These are phyloP conservation scores for Cremastinae sp. DNA, from an alignment of 2,888 invertebrate species.

Conservation along the genomic window DNA sequence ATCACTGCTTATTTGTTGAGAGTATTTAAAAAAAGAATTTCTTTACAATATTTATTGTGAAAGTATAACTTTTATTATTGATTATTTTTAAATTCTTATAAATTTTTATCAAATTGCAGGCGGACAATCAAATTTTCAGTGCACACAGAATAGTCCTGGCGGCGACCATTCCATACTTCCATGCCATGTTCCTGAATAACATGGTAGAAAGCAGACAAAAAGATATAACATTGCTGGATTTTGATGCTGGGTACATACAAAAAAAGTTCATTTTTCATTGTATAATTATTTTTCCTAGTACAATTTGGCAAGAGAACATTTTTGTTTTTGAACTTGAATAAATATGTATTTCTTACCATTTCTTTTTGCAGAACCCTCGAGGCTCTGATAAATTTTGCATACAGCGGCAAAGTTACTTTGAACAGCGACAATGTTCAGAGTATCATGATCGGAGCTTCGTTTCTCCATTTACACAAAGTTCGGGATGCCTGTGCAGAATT, in stretches of 20 bases:
- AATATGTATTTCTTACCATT: constrained; percentile 45
- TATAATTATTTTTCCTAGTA: too few species aligned
- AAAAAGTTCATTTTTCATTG: too few species aligned
- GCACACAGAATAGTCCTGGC: constrained; percentile 92
- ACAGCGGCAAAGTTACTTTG: constrained; percentile 89
- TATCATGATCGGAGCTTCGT: constrained; percentile 92
- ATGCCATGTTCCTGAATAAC: constrained; percentile 94
- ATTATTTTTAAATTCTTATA: background rate
- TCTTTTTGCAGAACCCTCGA: constrained; percentile 86
- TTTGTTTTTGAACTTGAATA: constrained; percentile 7
- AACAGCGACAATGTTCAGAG: constrained; percentile 91
- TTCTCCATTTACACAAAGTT: constrained; percentile 89
- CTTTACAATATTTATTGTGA: too few species aligned
- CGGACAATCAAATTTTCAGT: constrained; percentile 88
- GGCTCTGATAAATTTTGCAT: constrained; percentile 91
- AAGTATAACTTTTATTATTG: constrained; percentile 55
- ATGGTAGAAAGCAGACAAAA: constrained; percentile 92
- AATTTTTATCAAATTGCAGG: constrained; percentile 81
- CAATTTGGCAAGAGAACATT: background rate
- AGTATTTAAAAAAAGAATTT: too few species aligned
- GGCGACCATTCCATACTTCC: constrained; percentile 93
- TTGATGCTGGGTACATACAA: constrained; percentile 86
- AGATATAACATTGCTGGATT: constrained; percentile 90
- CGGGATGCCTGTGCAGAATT: constrained; percentile 92
- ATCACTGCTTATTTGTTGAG: too few species aligned